Base-by-base conservation (phyloP, 2,797 vertebrate genomes). In the Anguilla anguilla region DNA sequence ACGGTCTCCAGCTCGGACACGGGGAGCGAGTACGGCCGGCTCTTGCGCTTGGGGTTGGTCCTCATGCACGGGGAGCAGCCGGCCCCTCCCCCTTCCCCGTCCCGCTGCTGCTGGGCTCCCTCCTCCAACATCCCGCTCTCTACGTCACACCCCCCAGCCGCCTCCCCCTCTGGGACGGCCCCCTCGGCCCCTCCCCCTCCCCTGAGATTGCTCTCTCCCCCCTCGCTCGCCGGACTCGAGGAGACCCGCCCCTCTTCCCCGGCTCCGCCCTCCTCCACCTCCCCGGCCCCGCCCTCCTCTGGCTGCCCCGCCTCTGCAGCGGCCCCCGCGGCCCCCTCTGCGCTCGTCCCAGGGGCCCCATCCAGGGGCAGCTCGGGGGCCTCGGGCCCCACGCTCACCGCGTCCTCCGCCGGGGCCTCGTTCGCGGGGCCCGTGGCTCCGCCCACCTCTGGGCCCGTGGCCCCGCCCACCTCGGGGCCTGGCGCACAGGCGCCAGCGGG, bases 1-100 rank as follows among this genome's bases (percentile, higher is more conserved):
- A 97, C 97, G 0, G 95, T 97, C 91, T 97, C 97, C 79, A 97
- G 95, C 92, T 97, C 97, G 0, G 97, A 97, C 84, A 97, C 97
- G 0, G 97, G 97, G 81, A 97, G 85, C 3, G 97, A 97, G 87
- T 96, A 97, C 0, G 97, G 97, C 61, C 97, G 94, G 55, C 90
- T 96, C 89, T 96, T 97, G 87, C 95, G 94, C 91, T 96, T 96
- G 17, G 91, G 92, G 0, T 93, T 93, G 11, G 92, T 94, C 86
- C 96, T 94, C 89, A 97, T 89, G 0, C 92, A 95, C 6, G 95
- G 93, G 31, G 92, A 93, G 82, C 87, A 90, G 84, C 59, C 89
- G 86, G 93, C 93, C 85, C 85, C 49, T 0, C 39, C 86, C 69
- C 74, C n/a, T 6, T 49, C 55, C 11, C 46, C 15, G 9, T 31